Conservation (phyloP, 2,888 invertebrate genomes). For the Cantharis rufa region DNA sequence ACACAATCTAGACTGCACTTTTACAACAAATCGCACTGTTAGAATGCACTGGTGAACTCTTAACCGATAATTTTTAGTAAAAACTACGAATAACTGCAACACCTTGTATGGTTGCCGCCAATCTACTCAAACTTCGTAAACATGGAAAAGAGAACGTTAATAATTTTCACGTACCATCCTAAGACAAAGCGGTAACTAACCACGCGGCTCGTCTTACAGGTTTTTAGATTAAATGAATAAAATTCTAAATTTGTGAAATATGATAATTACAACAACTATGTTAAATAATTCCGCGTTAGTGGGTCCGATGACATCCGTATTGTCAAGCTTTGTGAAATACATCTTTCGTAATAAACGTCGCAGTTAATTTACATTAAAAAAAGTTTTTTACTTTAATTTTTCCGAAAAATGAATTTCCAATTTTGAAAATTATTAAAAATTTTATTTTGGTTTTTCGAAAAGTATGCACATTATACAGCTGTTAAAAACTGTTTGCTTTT, state of each 20-base stretch:
- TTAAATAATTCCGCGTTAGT: neutral
- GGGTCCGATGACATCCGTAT: neutral
- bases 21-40: constrained; percentile 15
- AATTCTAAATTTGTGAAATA: neutral
- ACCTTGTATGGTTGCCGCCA: neutral
- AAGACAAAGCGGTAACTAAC: neutral
- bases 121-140: neutral
- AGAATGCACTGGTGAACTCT: constrained; percentile 21
- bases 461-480: too few relatives aligned
- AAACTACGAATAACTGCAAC: neutral
- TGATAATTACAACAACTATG: neutral
- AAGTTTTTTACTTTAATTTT: too few relatives aligned
- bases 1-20: constrained; percentile 2
- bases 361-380: too few relatives aligned
- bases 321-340: neutral
- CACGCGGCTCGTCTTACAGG: neutral
- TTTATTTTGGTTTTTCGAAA: too few relatives aligned
- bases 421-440: too few relatives aligned
- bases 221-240: neutral
- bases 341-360: neutral
- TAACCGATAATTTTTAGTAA: constrained; percentile 13
- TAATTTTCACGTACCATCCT: neutral
- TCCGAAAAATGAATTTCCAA: too few relatives aligned
- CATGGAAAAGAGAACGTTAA: neutral
- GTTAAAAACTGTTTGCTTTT: too few relatives aligned